Conservation (phyloP, 2,113 vertebrate species). For the Ceyx cyanopectus region DNA sequence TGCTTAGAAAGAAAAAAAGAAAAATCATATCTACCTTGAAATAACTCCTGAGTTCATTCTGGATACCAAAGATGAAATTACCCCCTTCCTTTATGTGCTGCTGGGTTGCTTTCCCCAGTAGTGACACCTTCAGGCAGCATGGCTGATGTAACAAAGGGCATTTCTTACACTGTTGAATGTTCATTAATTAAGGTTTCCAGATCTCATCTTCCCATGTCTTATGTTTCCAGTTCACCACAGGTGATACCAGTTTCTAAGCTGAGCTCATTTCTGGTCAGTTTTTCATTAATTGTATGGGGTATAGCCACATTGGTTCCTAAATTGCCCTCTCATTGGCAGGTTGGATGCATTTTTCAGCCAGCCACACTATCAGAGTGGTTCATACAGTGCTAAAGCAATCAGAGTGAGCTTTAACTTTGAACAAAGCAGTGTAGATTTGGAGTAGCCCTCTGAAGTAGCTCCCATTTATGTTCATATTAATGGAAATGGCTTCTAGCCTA, state of each 20-base stretch:
- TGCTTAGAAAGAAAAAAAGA: background rate
- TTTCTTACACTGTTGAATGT: background rate
- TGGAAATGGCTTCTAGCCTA: background rate
- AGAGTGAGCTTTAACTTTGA: background rate
- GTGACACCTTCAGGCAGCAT: background rate
- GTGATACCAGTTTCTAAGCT: background rate
- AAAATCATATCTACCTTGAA: background rate
- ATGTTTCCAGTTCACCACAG: background rate
- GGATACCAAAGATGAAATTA: background rate
- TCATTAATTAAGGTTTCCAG: background rate
- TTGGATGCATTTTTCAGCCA: background rate
- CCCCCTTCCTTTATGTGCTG: background rate
- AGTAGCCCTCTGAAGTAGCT: background rate
- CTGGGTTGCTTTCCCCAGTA: background rate
- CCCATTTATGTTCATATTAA: background rate
- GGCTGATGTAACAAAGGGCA: background rate
- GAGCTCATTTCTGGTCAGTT: background rate
- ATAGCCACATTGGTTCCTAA: background rate
- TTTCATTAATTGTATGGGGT: background rate
- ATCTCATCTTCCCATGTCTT: background rate
- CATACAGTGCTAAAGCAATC: background rate
- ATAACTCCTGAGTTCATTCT: background rate
- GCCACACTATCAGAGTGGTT: background rate
- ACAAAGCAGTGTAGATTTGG: background rate
- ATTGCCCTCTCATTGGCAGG: background rate